phyloP scores from a whole-genome alignment of 2,888 invertebrate genomes.

The Hermaeophaga mercurialis region DNA sequence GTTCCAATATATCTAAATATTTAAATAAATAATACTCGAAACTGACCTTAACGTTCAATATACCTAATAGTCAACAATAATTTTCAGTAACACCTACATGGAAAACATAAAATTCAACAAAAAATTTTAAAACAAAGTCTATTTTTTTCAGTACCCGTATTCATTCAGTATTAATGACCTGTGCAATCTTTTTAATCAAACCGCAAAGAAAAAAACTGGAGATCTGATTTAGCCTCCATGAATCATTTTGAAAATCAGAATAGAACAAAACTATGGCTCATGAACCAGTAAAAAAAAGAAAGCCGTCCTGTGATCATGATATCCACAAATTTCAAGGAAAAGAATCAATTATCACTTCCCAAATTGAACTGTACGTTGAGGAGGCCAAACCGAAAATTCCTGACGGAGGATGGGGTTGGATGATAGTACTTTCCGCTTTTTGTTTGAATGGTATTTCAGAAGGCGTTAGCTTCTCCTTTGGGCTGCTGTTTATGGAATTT shows the following conservation, averaged over 20 bases:
- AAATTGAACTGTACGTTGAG: conserved; percentile 40
- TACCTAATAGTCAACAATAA: too few relatives aligned
- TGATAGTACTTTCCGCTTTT: conserved; percentile 85
- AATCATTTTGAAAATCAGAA: conserved; percentile 1
- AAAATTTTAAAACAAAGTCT: too few relatives aligned
- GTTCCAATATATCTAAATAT: too few relatives aligned
- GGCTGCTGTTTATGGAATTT: conserved; percentile 85
- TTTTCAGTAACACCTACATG: too few relatives aligned
- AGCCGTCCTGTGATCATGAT: conserved; percentile 23
- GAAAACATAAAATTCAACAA: too few relatives aligned
- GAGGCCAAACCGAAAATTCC: conserved; percentile 65
- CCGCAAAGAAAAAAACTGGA: conserved; percentile 7
- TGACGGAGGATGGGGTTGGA: conserved; percentile 89
- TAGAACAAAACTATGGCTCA: conserved; percentile 26
- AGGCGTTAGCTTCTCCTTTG: conserved; percentile 92
- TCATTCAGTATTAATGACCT: too few relatives aligned
- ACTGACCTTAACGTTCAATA: too few relatives aligned
- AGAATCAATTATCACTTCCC: conserved; percentile 41
- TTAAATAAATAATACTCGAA: too few relatives aligned
- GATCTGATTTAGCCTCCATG: not conserved
- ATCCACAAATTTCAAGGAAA: conserved; percentile 36
- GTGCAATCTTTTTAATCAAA: conserved; percentile 6
- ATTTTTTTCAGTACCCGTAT: too few relatives aligned
- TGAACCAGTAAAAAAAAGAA: conserved; percentile 26
- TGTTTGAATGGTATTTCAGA: conserved; percentile 89